phyloP scores from a whole-genome alignment of 2,113 vertebrate genomes.

The Pristiophorus japonicus region DNA sequence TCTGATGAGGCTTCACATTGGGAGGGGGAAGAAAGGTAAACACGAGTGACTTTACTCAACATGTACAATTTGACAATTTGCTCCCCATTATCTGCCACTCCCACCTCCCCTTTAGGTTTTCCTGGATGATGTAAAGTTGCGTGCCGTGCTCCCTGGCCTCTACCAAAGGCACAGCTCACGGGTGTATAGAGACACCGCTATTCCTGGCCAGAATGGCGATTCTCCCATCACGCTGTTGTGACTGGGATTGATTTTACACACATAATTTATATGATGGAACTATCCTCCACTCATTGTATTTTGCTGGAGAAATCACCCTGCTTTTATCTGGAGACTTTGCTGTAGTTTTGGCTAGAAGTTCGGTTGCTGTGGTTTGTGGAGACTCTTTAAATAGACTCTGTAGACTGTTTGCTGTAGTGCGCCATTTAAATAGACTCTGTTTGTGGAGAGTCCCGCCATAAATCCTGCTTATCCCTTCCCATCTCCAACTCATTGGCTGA shows the following conservation, averaged over 20 bases:
- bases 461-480: neutral
- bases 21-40: neutral
- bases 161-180: neutral
- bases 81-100: neutral
- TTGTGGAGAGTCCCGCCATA: neutral
- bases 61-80: neutral
- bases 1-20: constrained; percentile 39
- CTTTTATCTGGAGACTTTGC: neutral
- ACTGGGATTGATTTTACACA: neutral
- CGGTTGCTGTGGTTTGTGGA: neutral
- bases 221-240: neutral
- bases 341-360: neutral
- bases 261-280: neutral
- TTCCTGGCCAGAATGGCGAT: neutral
- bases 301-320: neutral
- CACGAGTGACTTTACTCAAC: neutral
- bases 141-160: neutral
- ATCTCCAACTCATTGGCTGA: neutral
- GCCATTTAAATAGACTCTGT: neutral
- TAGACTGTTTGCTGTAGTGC: neutral
- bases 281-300: neutral
- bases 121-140: neutral
- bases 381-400: neutral
- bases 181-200: neutral
- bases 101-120: neutral